A percentile compares a stretch with the other conserved stretches of the same genome.
phyloP scores from a whole-genome alignment of 1,140 invertebrate species.

The Mizuhopecten yessoensis region DNA sequence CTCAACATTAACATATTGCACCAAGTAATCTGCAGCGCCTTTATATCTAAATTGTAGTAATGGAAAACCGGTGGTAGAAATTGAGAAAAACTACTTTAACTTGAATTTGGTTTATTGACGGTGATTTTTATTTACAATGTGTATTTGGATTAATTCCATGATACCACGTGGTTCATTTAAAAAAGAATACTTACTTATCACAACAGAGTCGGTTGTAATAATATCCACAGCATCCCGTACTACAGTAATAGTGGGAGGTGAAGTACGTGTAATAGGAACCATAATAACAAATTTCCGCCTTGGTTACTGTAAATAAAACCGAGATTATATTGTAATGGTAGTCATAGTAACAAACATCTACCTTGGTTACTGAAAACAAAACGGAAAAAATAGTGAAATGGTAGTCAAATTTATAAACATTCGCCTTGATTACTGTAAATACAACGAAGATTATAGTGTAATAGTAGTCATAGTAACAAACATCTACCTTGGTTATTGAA shows the following conservation, averaged over 20 bases:
- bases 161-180: too few relatives aligned
- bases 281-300: constrained; percentile 12
- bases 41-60: too few relatives aligned
- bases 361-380: background rate
- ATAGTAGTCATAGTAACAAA: constrained; percentile 7
- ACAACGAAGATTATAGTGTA: background rate
- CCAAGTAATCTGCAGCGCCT: too few relatives aligned
- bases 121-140: too few relatives aligned
- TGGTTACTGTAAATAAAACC: background rate
- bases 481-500: constrained; percentile 29
- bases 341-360: background rate
- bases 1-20: too few relatives aligned
- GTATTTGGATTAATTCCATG: too few relatives aligned
- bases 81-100: too few relatives aligned
- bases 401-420: background rate
- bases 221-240: background rate
- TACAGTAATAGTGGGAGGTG: constrained; percentile 12
- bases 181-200: background rate
- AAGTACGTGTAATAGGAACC: background rate
- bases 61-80: too few relatives aligned
- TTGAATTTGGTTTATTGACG: too few relatives aligned
- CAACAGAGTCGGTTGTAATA: constrained; percentile 12
- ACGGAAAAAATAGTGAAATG: background rate
- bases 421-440: background rate
- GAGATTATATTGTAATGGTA: background rate